Evolutionary conservation across 1,140 invertebrate genomes (phyloP).

Genomic region (Bombus turneri): DNA sequence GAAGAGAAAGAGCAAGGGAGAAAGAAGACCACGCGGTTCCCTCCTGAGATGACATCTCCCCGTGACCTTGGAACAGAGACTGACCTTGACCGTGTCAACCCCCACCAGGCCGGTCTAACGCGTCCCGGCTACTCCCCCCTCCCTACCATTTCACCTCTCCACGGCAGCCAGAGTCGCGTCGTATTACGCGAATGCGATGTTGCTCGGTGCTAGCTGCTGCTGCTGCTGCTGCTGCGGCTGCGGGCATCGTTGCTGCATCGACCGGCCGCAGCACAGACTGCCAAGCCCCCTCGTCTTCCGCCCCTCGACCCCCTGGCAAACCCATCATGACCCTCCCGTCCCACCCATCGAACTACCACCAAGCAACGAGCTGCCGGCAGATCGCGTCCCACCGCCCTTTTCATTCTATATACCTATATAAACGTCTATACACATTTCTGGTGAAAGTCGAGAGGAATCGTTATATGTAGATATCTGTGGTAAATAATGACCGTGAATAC

Average conservation of each 20-base stretch:
- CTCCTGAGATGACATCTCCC: conserved; percentile 76
- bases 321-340: conserved; percentile 26
- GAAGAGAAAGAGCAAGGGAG: not conserved
- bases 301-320: conserved; percentile 28
- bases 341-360: conserved; percentile 12
- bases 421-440: conserved; percentile 30
- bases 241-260: conserved; percentile 76
- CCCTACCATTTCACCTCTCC: conserved; percentile 16
- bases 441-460: conserved; percentile 41
- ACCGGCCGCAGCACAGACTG: conserved; percentile 65
- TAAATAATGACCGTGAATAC: conserved; percentile 25
- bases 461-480: not conserved
- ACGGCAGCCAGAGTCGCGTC: conserved; percentile 53
- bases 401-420: conserved; percentile 40
- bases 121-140: conserved; percentile 60
- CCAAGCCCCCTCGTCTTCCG: conserved; percentile 27
- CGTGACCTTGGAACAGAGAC: conserved; percentile 75
- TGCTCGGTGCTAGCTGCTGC: conserved; percentile 65
- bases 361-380: conserved; percentile 10
- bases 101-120: conserved; percentile 50
- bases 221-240: conserved; percentile 69
- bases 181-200: conserved; percentile 74
- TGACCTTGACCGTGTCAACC: conserved; percentile 79
- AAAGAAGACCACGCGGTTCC: conserved; percentile 47
- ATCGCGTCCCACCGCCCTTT: conserved; percentile 53